Evolutionary conservation across 2,113 vertebrate genomes (phyloP).

Genomic region (Rhinoderma darwinii): DNA sequence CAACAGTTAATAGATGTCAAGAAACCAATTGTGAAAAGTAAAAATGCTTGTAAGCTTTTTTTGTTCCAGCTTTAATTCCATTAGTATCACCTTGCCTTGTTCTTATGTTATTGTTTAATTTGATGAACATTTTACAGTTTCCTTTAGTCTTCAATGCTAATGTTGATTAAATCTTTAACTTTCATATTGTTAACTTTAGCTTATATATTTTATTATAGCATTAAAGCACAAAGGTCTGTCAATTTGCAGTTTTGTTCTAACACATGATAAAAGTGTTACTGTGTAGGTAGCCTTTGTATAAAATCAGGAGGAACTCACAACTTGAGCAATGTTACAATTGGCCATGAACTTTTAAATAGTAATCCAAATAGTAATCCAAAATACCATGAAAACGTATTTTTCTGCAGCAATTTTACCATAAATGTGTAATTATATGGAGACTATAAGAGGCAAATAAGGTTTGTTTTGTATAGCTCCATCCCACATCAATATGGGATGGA

Average conservation of each 20-base stretch:
- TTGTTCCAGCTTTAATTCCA: conserved; percentile 63
- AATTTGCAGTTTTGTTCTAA: conserved; percentile 16
- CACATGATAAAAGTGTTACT: background rate
- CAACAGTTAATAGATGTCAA: conserved; percentile 74
- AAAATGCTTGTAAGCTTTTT: conserved; percentile 59
- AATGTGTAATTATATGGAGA: no score
- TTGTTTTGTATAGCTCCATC: no score
- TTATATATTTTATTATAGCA: conserved; percentile 1
- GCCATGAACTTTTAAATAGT: background rate
- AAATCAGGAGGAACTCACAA: background rate
- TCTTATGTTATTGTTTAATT: conserved; percentile 61
- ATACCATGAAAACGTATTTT: no score
- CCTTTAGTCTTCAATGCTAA: conserved; percentile 50
- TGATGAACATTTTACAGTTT: conserved; percentile 61
- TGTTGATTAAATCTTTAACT: conserved; percentile 24
- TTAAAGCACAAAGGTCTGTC: background rate
- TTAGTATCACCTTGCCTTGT: conserved; percentile 56
- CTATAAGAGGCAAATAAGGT: no score
- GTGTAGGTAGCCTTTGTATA: background rate
- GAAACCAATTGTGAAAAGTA: conserved; percentile 66
- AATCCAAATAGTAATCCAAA: no score
- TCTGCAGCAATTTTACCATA: no score
- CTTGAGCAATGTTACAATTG: background rate
- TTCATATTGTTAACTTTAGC: background rate
- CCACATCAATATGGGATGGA: no score